Evolutionary conservation across 2,797 vertebrate species (phyloP), one percentile per base, ranked within the genome.

Genomic region (Oceanodroma leucorhoa): DNA sequence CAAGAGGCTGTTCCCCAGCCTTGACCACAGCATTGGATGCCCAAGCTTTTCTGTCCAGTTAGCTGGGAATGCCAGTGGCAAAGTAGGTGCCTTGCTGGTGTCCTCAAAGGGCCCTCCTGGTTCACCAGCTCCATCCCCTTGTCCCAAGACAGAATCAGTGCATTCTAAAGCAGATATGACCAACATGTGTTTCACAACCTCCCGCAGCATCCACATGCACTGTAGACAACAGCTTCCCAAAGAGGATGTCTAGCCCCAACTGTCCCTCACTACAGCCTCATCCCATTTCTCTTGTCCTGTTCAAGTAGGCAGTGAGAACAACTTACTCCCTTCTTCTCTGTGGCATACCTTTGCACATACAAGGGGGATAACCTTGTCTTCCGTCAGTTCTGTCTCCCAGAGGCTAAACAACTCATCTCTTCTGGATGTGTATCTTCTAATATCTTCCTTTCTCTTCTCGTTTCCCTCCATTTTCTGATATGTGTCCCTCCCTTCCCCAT

Each of bases 181-280:
- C 48, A 55, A 46, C 16, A 17, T 6, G 13, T 34, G 26, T 73
- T 78, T 70, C 38, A 41, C 30, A 46, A 24, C 43, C 5, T 66
- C n/a, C 34, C 2, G 0, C 0, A 4, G 38, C 41, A 55, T 41
- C 10, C 26, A 26, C 43, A 41, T 11, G 36, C 14, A 24, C 72
- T 40, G 29, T 11, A 86, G 26, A 50, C n/a, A 26, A 15, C 34
- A 51, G 62, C 14, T 70, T 94, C 22, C 22, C 0, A 0, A 70
- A 79, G 43, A 79, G 30, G 15, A 82, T 14, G 3, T 23, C n/a
- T 41, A 51, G 4, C 23, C 16, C 26, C 48, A 72, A 13, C 57
- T 40, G 23, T 16, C 45, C 57, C 23, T 72, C 24, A 27, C 22
- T 66, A 36, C 15, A 65, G n/a, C 48, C 19, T 81, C 54, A 51